These are phyloP conservation scores for Caenorhabditis drosophilae DNA, from an alignment of 2,888 invertebrate species.

Conservation along the genomic window DNA sequence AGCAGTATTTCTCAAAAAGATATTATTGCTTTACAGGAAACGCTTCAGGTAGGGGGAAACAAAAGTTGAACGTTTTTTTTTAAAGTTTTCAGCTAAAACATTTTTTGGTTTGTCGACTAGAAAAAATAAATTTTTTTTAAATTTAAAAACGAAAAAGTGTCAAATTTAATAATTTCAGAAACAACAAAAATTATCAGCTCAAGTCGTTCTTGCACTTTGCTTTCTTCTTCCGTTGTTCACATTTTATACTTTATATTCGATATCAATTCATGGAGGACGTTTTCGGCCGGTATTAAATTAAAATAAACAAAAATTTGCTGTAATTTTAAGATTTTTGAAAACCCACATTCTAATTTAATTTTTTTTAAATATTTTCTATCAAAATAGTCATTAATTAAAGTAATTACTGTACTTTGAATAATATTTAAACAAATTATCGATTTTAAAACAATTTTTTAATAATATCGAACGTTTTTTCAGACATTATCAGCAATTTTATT, in stretches of 20 bases:
- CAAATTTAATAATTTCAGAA: conserved; percentile 33
- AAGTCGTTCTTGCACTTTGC: conserved; percentile 26
- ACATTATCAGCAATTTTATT: conserved; percentile 34
- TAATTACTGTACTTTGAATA: neutral
- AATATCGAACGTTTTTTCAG: conserved; percentile 22
- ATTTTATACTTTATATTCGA: conserved; percentile 42
- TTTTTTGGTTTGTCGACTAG: too few relatives aligned
- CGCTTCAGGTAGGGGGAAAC: conserved; percentile 49
- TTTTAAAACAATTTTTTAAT: neutral
- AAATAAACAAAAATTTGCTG: too few relatives aligned
- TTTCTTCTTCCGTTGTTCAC: conserved; percentile 34
- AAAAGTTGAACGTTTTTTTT: too few relatives aligned
- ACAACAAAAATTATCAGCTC: conserved; percentile 42
- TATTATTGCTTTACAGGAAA: conserved; percentile 41
- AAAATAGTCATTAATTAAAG: neutral
- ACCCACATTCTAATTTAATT: neutral
- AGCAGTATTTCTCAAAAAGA: conserved; percentile 49
- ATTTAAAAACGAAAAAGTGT: neutral
- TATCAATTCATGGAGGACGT: conserved; percentile 40
- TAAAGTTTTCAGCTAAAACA: too few relatives aligned
- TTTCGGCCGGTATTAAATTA: conserved; percentile 42
- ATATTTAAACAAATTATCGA: neutral
- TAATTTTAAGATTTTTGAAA: neutral
- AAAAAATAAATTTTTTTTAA: neutral
- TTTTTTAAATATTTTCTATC: neutral